Percentiles rank a stretch among this genome's conserved stretches.
Evolutionary conservation across 2,797 vertebrate genomes (phyloP).

Genomic region (Anolis apletophallus): DNA sequence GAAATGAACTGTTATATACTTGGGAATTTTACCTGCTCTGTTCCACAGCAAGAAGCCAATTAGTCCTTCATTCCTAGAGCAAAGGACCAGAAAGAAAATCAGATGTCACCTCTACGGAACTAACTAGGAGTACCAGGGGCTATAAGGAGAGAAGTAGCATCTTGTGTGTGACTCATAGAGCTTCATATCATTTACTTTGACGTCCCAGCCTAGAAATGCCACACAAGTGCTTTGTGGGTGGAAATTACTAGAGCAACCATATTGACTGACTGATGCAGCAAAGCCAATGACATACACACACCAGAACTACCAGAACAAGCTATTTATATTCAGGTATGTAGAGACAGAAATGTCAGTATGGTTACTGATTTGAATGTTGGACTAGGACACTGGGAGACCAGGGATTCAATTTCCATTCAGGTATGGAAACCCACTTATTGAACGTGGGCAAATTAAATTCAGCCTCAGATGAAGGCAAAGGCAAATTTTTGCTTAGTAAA

Average conservation of each 20-base stretch:
- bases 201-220: conserved; percentile 1
- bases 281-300: background rate
- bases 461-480: too few relatives aligned
- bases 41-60: background rate
- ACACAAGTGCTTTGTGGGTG: background rate
- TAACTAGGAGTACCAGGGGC: background rate
- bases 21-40: background rate
- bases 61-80: background rate
- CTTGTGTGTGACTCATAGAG: conserved; percentile 28
- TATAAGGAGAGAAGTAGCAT: conserved; percentile 6
- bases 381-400: too few relatives aligned
- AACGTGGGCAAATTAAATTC: too few relatives aligned
- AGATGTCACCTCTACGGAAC: fast-evolving
- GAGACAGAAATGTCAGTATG: background rate
- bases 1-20: background rate
- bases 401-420: too few relatives aligned
- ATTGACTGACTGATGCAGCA: background rate
- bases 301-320: background rate
- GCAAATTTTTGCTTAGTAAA: too few relatives aligned
- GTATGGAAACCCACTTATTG: too few relatives aligned
- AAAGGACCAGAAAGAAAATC: background rate
- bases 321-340: background rate
- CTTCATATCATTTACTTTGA: background rate
- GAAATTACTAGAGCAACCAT: conserved; percentile 8
- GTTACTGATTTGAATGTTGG: too few relatives aligned